Evolutionary conservation across 2,113 vertebrate genomes (phyloP).

Genomic region (Tachysurus fulvidraco): DNA sequence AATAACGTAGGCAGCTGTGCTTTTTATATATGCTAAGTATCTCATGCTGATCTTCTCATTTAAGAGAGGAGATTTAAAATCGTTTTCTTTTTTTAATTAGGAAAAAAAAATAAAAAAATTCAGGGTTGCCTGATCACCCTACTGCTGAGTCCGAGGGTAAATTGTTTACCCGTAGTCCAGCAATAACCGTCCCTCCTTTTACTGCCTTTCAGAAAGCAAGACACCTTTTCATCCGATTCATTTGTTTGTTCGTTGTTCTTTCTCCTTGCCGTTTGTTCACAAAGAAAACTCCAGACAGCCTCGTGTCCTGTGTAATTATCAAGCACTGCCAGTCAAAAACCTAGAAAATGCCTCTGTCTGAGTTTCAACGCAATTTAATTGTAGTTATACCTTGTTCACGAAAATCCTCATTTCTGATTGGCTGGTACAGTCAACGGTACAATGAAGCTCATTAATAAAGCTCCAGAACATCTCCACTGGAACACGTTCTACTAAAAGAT

Average conservation of each 20-base stretch:
- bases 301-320: background rate
- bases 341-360: background rate
- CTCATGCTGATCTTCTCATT: constrained; percentile 34
- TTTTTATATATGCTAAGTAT: constrained; percentile 38
- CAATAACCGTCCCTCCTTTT: background rate
- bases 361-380: background rate
- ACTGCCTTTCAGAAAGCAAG: background rate
- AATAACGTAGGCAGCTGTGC: constrained; percentile 49
- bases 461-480: background rate
- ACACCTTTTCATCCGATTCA: background rate
- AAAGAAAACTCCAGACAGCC: background rate
- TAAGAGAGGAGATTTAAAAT: constrained; percentile 17
- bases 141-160: background rate
- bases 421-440: too few species aligned
- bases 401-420: background rate
- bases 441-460: too few species aligned
- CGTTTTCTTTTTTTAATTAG: constrained; percentile 10
- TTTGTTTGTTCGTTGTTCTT: background rate
- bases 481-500: too few species aligned
- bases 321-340: background rate
- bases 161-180: background rate
- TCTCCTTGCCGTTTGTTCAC: background rate
- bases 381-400: fast-evolving
- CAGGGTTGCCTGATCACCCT: constrained; percentile 26
- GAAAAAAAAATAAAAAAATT: background rate